Conservation (phyloP, 2,113 vertebrate genomes). For the Reinhardtius hippoglossoides region DNA sequence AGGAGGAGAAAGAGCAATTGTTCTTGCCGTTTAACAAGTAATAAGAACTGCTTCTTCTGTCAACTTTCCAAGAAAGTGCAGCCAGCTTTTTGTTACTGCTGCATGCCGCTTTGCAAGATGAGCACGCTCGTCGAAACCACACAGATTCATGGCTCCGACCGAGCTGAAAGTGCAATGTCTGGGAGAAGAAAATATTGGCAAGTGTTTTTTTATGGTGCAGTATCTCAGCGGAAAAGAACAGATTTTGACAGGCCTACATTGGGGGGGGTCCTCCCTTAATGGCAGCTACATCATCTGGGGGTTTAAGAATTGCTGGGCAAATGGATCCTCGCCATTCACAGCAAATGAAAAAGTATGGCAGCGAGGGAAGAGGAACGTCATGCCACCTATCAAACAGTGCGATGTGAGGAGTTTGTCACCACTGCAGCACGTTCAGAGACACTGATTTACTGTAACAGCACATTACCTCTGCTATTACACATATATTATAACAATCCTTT, state of each 20-base stretch:
- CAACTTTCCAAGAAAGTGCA: neutral
- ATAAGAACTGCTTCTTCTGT: neutral
- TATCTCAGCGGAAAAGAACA: conserved; percentile 30
- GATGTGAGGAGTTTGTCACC: conserved; percentile 29
- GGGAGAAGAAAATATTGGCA: conserved; percentile 11
- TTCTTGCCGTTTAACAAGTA: neutral
- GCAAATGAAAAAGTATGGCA: conserved; percentile 29
- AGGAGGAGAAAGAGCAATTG: neutral
- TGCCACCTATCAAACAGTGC: conserved; percentile 19
- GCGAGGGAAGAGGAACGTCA: conserved; percentile 12
- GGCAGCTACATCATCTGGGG: conserved; percentile 35
- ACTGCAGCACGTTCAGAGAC: conserved; percentile 22
- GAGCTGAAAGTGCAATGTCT: conserved; percentile 13
- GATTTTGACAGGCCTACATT: conserved; percentile 41
- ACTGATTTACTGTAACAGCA: neutral
- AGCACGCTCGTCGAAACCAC: neutral
- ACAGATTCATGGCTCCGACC: conserved; percentile 10
- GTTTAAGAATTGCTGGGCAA: conserved; percentile 42
- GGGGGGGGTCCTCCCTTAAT: conserved; percentile 38
- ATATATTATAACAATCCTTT: no score
- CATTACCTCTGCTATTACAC: neutral
- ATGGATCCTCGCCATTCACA: conserved; percentile 30
- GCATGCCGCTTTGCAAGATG: neutral
- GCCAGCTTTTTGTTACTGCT: neutral
- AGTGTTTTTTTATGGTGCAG: conserved; percentile 39